These are phyloP conservation scores for Oreochromis aureus DNA, from an alignment of 2,113 vertebrate species.

Conservation along the genomic window DNA sequence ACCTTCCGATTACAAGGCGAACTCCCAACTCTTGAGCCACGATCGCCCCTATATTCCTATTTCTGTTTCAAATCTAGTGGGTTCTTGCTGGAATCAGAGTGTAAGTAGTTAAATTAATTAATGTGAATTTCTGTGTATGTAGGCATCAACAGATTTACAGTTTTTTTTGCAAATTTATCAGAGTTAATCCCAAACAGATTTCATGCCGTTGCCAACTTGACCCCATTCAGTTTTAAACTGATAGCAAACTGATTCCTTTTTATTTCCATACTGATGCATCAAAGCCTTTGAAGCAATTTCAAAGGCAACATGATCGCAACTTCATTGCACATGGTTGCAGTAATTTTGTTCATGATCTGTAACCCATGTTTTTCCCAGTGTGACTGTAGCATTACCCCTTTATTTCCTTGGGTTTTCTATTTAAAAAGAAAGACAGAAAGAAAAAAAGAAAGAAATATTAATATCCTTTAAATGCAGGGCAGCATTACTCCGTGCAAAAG, in stretches of 20 bases:
- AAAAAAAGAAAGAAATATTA: too few relatives aligned
- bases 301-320: not conserved
- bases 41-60: too few relatives aligned
- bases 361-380: not conserved
- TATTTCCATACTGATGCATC: accelerated
- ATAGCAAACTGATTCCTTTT: not conserved
- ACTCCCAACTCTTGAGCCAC: too few relatives aligned
- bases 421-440: too few relatives aligned
- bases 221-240: not conserved
- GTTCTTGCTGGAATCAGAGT: not conserved
- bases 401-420: not conserved
- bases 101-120: not conserved
- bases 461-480: too few relatives aligned
- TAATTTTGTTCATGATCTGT: not conserved
- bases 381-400: not conserved
- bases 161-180: not conserved
- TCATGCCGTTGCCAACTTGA: not conserved
- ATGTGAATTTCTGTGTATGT: not conserved
- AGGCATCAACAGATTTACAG: not conserved
- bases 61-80: not conserved
- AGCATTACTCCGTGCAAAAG: not conserved
- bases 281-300: not conserved
- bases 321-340: not conserved
- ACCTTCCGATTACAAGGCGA: too few relatives aligned
- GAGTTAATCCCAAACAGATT: not conserved